Evolutionary conservation across 2,113 vertebrate species (phyloP).

Genomic region (Paralichthys olivaceus): DNA sequence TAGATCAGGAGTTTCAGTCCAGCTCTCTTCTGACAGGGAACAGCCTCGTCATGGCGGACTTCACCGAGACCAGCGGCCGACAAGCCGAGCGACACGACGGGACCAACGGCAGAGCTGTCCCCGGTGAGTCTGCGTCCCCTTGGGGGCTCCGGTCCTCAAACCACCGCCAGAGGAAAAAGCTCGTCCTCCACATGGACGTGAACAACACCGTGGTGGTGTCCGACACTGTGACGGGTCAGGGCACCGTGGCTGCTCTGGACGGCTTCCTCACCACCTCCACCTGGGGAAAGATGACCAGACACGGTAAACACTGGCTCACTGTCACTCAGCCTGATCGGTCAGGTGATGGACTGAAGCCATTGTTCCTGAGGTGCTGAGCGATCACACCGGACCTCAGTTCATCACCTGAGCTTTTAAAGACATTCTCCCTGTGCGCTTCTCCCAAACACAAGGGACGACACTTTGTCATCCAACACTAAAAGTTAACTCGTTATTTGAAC

Average conservation of each 20-base stretch:
- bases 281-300: conserved; percentile 81
- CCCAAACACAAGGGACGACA: no score
- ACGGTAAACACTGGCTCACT: conserved; percentile 54
- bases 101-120: not conserved
- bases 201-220: conserved; percentile 90
- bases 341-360: not conserved
- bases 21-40: not conserved
- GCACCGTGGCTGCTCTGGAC: conserved; percentile 84
- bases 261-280: conserved; percentile 85
- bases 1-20: not conserved
- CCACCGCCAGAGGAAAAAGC: conserved; percentile 58
- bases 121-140: not conserved
- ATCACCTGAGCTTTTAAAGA: no score
- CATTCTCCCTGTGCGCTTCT: no score
- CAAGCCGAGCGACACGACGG: conserved; percentile 12
- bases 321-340: not conserved
- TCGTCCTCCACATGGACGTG: conserved; percentile 88
- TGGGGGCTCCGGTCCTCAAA: not conserved
- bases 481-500: not conserved
- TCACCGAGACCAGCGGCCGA: not conserved
- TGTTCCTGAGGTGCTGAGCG: not conserved
- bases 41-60: conserved; percentile 44
- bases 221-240: conserved; percentile 84
- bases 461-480: not conserved
- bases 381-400: no score